Conservation (phyloP, 2,113 vertebrate species). For the Lagopus leucura region DNA sequence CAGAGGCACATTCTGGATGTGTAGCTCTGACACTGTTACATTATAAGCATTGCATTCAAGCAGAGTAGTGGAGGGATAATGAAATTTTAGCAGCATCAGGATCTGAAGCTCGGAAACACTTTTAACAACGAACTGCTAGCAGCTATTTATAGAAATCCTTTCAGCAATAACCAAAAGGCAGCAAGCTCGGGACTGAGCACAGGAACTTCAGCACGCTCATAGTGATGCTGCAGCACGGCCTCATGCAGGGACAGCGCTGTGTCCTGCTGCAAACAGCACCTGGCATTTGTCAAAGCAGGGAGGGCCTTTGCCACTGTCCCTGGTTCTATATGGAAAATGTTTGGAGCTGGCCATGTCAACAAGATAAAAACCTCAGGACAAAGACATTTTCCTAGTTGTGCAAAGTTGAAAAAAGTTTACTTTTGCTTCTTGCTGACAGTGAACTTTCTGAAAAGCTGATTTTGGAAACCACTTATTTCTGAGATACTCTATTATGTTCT, state of each 20-base stretch:
- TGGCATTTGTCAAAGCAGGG: background rate
- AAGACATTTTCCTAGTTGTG: background rate
- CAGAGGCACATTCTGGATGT: background rate
- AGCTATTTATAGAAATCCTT: background rate
- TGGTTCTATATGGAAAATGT: background rate
- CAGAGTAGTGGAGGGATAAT: background rate
- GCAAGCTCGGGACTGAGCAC: background rate
- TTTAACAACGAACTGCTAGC: background rate
- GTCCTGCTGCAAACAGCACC: background rate
- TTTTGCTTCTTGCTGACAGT: background rate
- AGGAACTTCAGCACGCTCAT: background rate
- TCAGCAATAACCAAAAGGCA: background rate
- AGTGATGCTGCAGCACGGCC: accelerated
- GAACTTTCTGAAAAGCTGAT: background rate
- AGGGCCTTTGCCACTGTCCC: background rate
- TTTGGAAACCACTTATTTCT: background rate
- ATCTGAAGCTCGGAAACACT: background rate
- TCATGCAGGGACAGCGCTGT: background rate
- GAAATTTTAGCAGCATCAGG: background rate
- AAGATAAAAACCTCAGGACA: background rate
- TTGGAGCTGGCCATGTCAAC: background rate
- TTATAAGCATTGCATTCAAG: background rate
- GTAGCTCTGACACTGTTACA: background rate
- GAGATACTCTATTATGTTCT: background rate
- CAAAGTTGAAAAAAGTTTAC: background rate